Conservation (phyloP, 2,797 vertebrate species). For the Arctocebus calabarensis region DNA sequence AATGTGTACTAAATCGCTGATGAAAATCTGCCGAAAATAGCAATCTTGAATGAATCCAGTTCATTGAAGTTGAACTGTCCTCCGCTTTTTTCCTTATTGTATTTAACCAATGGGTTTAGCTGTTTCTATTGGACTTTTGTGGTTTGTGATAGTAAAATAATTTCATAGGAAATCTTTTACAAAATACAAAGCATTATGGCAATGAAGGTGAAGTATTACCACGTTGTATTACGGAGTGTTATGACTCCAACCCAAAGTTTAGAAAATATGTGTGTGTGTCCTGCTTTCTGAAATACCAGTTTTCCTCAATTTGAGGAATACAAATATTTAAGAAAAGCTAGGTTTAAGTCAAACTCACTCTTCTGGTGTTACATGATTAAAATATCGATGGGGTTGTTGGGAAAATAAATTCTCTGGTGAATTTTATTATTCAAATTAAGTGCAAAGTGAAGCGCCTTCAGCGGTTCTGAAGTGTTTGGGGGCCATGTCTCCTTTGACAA, state of each 20-base stretch:
- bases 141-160: background rate
- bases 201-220: background rate
- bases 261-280: background rate
- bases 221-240: background rate
- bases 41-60: background rate
- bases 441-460: background rate
- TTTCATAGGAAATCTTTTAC: background rate
- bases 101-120: background rate
- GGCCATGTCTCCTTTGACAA: background rate
- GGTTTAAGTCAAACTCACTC: background rate
- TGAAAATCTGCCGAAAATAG: background rate
- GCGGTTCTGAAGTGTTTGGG: background rate
- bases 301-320: background rate
- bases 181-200: background rate
- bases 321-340: background rate
- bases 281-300: background rate
- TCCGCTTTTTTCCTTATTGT: no score
- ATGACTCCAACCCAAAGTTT: background rate
- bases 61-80: background rate
- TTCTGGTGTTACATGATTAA: background rate
- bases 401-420: background rate
- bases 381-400: background rate
- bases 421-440: slow-evolving; percentile 4
- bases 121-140: background rate
- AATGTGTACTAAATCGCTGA: background rate